Base-by-base conservation (phyloP, 2,113 vertebrate genomes). In the Echinops telfairi region DNA sequence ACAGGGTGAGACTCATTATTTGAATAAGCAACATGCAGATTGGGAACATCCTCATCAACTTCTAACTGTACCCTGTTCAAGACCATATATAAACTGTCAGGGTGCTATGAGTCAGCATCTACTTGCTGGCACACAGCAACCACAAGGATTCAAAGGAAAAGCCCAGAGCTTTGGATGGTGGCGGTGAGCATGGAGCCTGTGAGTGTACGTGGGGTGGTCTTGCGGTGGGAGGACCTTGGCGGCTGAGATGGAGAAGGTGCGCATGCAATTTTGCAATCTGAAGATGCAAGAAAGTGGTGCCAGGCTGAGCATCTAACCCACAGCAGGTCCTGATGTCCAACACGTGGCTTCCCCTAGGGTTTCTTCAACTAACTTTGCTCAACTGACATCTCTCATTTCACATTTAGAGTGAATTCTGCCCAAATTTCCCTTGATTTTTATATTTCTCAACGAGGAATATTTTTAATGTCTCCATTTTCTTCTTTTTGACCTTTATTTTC, bases 401-500 rank as follows among this genome's bases (percentile, higher is more conserved):
- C 43, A 14, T 64, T 70, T n/a, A 3, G 38, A 40, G 23, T 95
- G 38, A 92, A 10, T 91, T 92, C 70, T 86, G 62, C 36, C 43
- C 33, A 89, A 53, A 62, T 92, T 70, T 79, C n/a, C 70, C 57
- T 86, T 7, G 4, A 66, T 83, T 53, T 90, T 86, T 86, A 70
- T 57, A 86, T 68, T 76, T 88, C 58, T 60, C 71, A 81, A 19
- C 71, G 47, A 85, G 68, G 91, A 68, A 77, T 90, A 83, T 83
- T 93, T 95, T 62, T 19, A 92, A 23, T 60, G 3, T 78, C 27
- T 78, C 64, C 58, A 8, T 91, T 90, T 95, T 25, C 43, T 90
- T 86, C 75, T 86, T 71, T 81, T 68, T 6, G 0, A 83, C 70
- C 43, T 95, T 66, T 76, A 25, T 89, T 93, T 85, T 64, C 27